Evolutionary conservation across 2,888 invertebrate species (phyloP).

Genomic region (Chloroclysta siterata): DNA sequence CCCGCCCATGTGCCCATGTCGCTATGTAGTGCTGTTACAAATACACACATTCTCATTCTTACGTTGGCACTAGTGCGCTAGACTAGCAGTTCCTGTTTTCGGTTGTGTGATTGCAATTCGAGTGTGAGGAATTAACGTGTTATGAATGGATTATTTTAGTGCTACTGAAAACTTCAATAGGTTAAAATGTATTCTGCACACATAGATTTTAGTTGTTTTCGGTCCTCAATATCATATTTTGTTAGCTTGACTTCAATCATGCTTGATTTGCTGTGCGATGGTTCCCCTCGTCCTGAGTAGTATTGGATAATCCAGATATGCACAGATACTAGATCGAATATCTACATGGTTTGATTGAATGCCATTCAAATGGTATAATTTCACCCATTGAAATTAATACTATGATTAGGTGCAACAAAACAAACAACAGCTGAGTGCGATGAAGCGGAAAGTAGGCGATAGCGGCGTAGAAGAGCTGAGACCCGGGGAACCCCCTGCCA

Average conservation of each 20-base stretch:
- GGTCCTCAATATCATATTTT: slow-evolving; percentile 43
- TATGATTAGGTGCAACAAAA: slow-evolving; percentile 94
- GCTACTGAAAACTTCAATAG: slow-evolving; percentile 51
- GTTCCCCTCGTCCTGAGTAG: slow-evolving; percentile 53
- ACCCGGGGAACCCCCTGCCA: slow-evolving; percentile 86
- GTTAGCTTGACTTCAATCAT: slow-evolving; percentile 50
- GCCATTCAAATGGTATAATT: not conserved
- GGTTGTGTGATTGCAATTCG: slow-evolving; percentile 67
- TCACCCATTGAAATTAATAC: slow-evolving; percentile 9
- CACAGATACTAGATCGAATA: slow-evolving; percentile 45
- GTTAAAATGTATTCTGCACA: slow-evolving; percentile 79
- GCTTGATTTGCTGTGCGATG: slow-evolving; percentile 56
- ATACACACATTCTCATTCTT: slow-evolving; percentile 71
- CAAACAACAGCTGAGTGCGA: slow-evolving; percentile 94
- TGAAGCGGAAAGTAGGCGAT: slow-evolving; percentile 90
- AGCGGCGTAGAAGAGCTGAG: slow-evolving; percentile 86
- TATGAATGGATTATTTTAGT: slow-evolving; percentile 45
- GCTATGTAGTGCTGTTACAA: slow-evolving; percentile 65
- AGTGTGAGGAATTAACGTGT: slow-evolving; percentile 63
- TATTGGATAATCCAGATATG: slow-evolving; percentile 83
- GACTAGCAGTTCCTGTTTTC: slow-evolving; percentile 6
- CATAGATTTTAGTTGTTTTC: slow-evolving; percentile 57
- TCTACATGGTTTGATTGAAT: slow-evolving; percentile 2
- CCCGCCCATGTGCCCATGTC: slow-evolving; percentile 53
- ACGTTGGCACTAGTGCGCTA: slow-evolving; percentile 51